Evolutionary conservation across 2,888 invertebrate species (phyloP).

Genomic region (Chironomus riparius): DNA sequence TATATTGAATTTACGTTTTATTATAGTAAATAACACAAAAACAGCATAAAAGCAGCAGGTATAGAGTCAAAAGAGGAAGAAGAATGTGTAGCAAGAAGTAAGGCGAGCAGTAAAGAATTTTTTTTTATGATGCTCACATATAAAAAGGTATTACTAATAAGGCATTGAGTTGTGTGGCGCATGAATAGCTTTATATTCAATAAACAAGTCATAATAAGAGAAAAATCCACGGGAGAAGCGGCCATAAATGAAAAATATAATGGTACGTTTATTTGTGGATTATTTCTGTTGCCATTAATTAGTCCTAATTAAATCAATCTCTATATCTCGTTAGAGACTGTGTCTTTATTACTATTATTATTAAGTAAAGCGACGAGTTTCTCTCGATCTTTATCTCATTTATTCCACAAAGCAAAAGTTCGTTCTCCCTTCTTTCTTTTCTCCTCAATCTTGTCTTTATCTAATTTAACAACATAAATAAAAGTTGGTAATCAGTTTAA

Average conservation of each 20-base stretch:
- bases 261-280: neutral
- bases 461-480: conserved; percentile 23
- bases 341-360: no score
- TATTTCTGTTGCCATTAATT: neutral
- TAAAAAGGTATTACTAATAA: neutral
- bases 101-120: neutral
- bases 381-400: no score
- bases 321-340: neutral
- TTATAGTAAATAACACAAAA: neutral
- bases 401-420: neutral
- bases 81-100: no score
- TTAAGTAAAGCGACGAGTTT: no score
- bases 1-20: neutral
- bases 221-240: no score
- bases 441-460: neutral
- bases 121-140: neutral
- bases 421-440: neutral
- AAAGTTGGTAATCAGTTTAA: conserved; percentile 24
- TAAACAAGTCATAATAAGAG: conserved; percentile 7
- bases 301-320: conserved; percentile 14
- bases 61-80: no score
- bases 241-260: neutral
- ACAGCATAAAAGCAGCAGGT: neutral
- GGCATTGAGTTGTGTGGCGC: conserved; percentile 9
- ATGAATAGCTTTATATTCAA: conserved; percentile 2